A percentile compares a stretch with the other conserved stretches of the same genome.
These are phyloP conservation scores for Tolmerus cingulatus DNA, from an alignment of 2,888 invertebrate species.

Conservation along the genomic window DNA sequence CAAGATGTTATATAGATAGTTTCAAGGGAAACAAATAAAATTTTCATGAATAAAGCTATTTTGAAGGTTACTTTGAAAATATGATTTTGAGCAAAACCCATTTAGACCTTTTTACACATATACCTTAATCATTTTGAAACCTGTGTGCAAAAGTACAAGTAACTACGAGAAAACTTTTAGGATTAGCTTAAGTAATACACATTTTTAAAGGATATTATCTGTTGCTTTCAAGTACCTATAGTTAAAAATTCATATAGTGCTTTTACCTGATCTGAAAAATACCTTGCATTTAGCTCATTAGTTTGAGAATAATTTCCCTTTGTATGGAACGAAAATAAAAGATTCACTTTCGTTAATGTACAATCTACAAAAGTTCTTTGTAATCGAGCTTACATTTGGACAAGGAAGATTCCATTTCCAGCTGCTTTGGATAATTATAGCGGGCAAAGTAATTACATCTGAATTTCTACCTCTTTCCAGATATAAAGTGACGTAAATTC, in stretches of 20 bases:
- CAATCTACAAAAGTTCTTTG: not conserved
- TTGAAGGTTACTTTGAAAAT: no score
- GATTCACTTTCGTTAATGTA: not conserved
- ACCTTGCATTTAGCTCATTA: not conserved
- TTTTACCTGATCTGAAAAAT: not conserved
- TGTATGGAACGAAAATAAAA: not conserved
- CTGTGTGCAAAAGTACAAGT: no score
- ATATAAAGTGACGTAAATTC: not conserved
- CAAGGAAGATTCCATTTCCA: not conserved
- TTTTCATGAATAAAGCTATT: no score
- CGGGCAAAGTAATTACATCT: not conserved
- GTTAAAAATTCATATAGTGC: not conserved
- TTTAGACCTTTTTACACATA: no score
- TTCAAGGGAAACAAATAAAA: no score
- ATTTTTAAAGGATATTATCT: not conserved
- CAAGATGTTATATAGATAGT: no score
- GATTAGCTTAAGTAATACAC: no score
- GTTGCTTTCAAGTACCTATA: not conserved
- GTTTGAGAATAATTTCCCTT: not conserved
- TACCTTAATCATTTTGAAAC: no score
- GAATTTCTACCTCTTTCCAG: not conserved
- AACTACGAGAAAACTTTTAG: no score
- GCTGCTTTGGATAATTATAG: not conserved
- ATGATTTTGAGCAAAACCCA: no score
- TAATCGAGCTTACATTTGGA: not conserved